phyloP scores from a whole-genome alignment of 2,888 invertebrate species.

The Pecten maximus region DNA sequence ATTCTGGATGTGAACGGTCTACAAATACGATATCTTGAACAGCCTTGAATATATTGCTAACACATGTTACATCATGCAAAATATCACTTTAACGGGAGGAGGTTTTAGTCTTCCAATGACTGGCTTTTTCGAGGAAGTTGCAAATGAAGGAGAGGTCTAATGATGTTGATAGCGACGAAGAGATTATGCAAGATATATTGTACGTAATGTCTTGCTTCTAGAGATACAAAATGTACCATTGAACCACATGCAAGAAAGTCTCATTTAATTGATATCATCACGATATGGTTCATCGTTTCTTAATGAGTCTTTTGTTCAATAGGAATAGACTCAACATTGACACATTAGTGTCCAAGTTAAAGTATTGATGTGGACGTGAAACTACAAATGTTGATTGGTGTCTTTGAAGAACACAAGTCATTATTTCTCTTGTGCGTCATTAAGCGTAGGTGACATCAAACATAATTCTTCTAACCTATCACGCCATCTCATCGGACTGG shows the following conservation, averaged over 20 bases:
- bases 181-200: too few species aligned
- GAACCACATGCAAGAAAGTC: not conserved
- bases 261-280: not conserved
- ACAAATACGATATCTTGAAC: too few species aligned
- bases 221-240: not conserved
- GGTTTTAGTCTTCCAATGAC: too few species aligned
- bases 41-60: too few species aligned
- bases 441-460: not conserved
- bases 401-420: not conserved
- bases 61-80: too few species aligned
- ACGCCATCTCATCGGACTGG: not conserved
- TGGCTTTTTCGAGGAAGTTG: too few species aligned
- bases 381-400: not conserved
- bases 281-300: not conserved
- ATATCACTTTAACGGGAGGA: too few species aligned
- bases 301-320: not conserved
- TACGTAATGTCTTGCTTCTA: not conserved
- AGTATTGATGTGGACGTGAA: not conserved
- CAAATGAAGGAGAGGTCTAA: too few species aligned
- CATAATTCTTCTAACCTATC: not conserved
- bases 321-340: not conserved
- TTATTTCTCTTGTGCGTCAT: not conserved
- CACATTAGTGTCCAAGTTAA: not conserved
- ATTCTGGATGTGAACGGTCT: too few species aligned
- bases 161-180: too few species aligned